Evolutionary conservation across 2,113 vertebrate genomes (phyloP).

Genomic region (Gavialis gangeticus): DNA sequence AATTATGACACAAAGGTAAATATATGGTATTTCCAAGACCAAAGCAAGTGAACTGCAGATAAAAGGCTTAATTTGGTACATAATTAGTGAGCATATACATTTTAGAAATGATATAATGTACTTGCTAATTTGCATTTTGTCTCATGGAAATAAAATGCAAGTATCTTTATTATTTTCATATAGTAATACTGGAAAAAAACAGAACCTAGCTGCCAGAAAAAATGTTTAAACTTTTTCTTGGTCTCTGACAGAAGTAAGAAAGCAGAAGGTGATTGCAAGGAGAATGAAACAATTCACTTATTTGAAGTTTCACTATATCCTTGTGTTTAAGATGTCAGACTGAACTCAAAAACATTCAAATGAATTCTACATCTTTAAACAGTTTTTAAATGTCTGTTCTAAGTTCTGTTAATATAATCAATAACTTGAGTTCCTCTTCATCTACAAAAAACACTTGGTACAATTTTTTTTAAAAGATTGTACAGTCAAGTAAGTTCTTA

Average conservation of each 20-base stretch:
- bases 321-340: neutral
- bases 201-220: neutral
- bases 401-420: neutral
- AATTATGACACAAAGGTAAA: slow-evolving; percentile 99
- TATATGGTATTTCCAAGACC: neutral
- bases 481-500: neutral
- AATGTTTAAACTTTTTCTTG: neutral
- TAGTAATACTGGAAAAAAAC: neutral
- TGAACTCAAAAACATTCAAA: neutral
- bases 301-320: neutral
- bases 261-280: neutral
- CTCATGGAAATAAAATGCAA: neutral
- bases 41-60: neutral
- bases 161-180: neutral
- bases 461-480: neutral
- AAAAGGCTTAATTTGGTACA: neutral
- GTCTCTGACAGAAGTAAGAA: neutral
- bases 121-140: neutral
- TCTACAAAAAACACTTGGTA: neutral
- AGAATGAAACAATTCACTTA: neutral
- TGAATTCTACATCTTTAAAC: neutral
- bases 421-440: accelerated
- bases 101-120: neutral
- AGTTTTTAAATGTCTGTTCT: neutral
- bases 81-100: neutral